Evolutionary conservation across 2,113 vertebrate genomes (phyloP), one percentile per base, ranked within the genome.

Genomic region (Hyperopisus bebe): DNA sequence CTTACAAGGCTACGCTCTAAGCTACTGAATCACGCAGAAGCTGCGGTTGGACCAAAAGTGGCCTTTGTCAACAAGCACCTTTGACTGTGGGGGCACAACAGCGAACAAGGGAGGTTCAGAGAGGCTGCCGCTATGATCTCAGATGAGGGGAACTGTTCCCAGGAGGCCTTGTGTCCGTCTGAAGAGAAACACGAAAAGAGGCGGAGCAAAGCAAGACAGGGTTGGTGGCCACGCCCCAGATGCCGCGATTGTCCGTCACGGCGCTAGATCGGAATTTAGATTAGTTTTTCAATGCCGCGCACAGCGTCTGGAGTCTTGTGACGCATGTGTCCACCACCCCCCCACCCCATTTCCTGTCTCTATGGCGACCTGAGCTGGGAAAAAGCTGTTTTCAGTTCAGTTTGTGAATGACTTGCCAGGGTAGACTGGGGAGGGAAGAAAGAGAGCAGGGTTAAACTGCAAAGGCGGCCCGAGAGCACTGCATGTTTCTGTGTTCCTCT

Each of bases 211-310:
- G 84, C 5, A 86, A 87, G 91, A 91, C 91, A 19, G 92, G 91
- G 53, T 62, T 47, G 88, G 88, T 89, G 93, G 93, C 93, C 89
- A 93, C 89, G 92, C 85, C 77, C 24, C 11, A 55, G 51, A 46
- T 55, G 88, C 93, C 90, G 93, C 91, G 92, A 93, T 93, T 93
- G 94, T 94, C 92, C 90, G 24, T 93, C 92, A 91, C 85, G 82
- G 90, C 94, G 93, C 94, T 90, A 93, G 92, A 94, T 93, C 92
- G 94, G 95, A 95, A 96, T 96, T 93, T 92, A 93, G 94, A 96
- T 94, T 93, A 95, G 94, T 92, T 94, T 94, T 95, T 94, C 92
- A 92, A 93, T 92, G 93, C 90, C 93, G 93, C 95, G 94, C 93
- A 92, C 93, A 94, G 94, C 94, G 93, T 91, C 93, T 93, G 91